Evolutionary conservation across 2,113 vertebrate species (phyloP).

Genomic region (Numida meleagris): DNA sequence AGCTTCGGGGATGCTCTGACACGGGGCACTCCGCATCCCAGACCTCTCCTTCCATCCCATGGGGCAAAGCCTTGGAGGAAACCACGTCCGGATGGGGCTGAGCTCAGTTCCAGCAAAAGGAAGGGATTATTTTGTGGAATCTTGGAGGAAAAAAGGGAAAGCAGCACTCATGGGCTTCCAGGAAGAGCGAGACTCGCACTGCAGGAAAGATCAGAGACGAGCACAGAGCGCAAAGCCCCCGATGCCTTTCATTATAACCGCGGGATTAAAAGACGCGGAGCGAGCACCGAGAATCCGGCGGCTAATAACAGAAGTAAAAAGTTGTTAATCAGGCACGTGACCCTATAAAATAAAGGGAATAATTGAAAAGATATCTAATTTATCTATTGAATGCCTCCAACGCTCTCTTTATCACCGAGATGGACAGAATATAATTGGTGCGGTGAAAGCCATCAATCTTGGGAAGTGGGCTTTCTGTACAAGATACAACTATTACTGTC

Average conservation of each 20-base stretch:
- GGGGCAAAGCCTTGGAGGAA: accelerated
- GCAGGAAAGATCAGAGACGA: background rate
- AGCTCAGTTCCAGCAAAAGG: background rate
- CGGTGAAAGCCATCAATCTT: conserved; percentile 82
- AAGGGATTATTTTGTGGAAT: background rate
- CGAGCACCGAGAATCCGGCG: background rate
- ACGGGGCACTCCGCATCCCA: background rate
- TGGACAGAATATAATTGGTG: conserved; percentile 84
- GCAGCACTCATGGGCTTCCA: background rate
- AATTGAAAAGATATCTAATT: conserved; percentile 82
- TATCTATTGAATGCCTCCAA: conserved; percentile 78
- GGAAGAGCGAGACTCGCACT: background rate
- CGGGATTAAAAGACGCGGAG: conserved; percentile 2
- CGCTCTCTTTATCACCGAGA: conserved; percentile 81
- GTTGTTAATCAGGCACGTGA: conserved; percentile 72
- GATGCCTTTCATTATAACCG: background rate
- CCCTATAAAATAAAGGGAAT: conserved; percentile 78
- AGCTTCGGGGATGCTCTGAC: background rate
- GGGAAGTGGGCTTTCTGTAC: conserved; percentile 75
- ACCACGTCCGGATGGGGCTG: background rate
- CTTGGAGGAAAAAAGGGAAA: background rate
- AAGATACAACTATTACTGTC: conserved; percentile 83
- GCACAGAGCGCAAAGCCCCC: background rate
- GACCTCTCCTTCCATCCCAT: background rate
- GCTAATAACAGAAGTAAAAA: conserved; percentile 65